A percentile compares a stretch with the other conserved stretches of the same genome.
These are phyloP conservation scores for Hypena proboscidalis DNA, from an alignment of 2,888 invertebrate genomes.

Conservation along the genomic window DNA sequence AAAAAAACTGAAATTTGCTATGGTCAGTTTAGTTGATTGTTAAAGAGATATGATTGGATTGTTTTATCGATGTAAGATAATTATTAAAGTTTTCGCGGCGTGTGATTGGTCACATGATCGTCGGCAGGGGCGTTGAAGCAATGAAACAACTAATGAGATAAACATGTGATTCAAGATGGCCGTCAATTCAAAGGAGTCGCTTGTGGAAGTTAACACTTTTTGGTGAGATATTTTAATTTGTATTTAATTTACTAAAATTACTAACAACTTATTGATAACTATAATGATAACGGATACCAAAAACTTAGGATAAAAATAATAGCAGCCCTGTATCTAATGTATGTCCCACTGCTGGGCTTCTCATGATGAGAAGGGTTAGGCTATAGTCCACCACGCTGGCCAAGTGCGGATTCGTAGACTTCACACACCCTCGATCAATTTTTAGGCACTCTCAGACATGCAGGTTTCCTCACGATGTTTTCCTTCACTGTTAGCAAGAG, in stretches of 20 bases:
- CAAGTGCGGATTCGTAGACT: too few relatives aligned
- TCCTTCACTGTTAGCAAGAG: too few relatives aligned
- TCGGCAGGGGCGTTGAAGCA: slow-evolving; percentile 56
- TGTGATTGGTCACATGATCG: slow-evolving; percentile 79
- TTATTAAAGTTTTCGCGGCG: slow-evolving; percentile 49
- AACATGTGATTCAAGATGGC: slow-evolving; percentile 83
- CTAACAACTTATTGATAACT: slow-evolving; percentile 3
- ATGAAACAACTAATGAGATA: slow-evolving; percentile 60
- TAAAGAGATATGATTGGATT: slow-evolving; percentile 50
- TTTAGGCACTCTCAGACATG: too few relatives aligned
- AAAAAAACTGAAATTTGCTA: slow-evolving; percentile 45
- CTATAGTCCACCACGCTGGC: too few relatives aligned
- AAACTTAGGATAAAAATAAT: too few relatives aligned
- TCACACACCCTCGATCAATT: too few relatives aligned
- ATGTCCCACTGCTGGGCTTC: too few relatives aligned
- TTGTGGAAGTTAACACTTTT: slow-evolving; percentile 41
- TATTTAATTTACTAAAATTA: slow-evolving; percentile 25
- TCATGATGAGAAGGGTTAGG: too few relatives aligned
- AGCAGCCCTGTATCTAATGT: too few relatives aligned
- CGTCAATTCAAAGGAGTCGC: slow-evolving; percentile 58
- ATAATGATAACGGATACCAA: too few relatives aligned
- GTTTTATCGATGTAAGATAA: slow-evolving; percentile 48
- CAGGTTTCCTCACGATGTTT: too few relatives aligned
- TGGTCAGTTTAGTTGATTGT: slow-evolving; percentile 27
- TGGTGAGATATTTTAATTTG: slow-evolving; percentile 58